phyloP scores from a whole-genome alignment of 37 sponge, comb jelly and placozoan species.

The Geodia barretti region DNA sequence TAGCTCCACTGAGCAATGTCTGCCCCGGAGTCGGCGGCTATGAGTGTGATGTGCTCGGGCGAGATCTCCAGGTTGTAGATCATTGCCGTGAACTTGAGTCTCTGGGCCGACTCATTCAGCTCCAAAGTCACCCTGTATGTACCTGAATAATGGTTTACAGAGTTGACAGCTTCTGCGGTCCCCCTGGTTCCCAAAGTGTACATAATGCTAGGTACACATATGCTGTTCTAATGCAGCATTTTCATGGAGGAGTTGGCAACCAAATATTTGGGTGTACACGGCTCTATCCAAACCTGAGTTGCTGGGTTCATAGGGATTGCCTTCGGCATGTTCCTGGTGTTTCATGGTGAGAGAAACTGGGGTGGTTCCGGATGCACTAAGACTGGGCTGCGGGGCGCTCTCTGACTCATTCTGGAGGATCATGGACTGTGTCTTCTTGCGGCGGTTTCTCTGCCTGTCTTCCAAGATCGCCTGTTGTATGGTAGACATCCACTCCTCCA shows the following conservation, averaged over 20 bases:
- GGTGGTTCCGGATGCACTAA: background rate
- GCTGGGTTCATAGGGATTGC: background rate
- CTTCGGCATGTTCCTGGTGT: background rate
- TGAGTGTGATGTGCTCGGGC: constrained; percentile 24
- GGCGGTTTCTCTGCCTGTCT: constrained; percentile 23
- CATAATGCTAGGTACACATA: too few relatives aligned
- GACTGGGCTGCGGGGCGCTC: background rate
- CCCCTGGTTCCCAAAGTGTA: too few relatives aligned
- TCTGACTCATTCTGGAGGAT: background rate
- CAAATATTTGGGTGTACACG: background rate
- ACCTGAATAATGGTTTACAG: too few relatives aligned
- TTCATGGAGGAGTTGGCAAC: background rate
- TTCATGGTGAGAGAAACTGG: background rate
- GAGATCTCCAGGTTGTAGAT: constrained; percentile 44
- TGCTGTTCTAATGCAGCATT: too few relatives aligned
- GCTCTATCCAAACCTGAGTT: background rate
- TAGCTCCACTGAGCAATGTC: constrained; percentile 41
- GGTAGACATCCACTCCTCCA: constrained; percentile 62
- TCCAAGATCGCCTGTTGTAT: constrained; percentile 48
- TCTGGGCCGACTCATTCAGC: constrained; percentile 38
- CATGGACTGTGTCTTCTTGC: constrained; percentile 27
- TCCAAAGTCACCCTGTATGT: constrained; percentile 52
- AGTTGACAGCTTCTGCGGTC: too few relatives aligned
- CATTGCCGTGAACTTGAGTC: constrained; percentile 30
- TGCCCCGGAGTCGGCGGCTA: constrained; percentile 6